Conservation (phyloP, 1,140 invertebrate genomes). For the Myzus persicae region DNA sequence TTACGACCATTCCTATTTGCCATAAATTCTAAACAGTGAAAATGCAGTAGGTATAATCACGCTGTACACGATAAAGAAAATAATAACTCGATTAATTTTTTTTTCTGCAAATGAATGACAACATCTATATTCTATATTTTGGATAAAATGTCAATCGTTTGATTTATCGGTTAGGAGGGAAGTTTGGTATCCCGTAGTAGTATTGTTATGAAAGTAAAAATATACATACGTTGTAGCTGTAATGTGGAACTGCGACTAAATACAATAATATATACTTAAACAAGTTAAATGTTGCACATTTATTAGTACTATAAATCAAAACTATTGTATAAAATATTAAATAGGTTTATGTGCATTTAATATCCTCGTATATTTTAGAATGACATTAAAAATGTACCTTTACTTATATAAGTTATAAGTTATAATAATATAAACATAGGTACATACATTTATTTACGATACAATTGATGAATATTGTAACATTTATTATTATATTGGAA, state of each 20-base stretch:
- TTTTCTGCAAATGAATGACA: neutral
- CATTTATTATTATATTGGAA: neutral
- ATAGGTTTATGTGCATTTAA: neutral
- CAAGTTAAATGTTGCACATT: neutral
- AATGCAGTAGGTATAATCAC: neutral
- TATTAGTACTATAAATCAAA: neutral
- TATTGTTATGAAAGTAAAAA: neutral
- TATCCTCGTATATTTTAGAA: neutral
- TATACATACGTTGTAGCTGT: neutral
- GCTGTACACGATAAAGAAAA: slow-evolving; percentile 23
- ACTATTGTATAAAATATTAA: neutral
- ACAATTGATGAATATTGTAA: neutral
- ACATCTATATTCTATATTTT: no score
- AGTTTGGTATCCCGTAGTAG: no score
- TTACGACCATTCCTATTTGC: slow-evolving; percentile 29
- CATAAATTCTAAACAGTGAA: slow-evolving; percentile 1
- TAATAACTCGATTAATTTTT: slow-evolving; percentile 39
- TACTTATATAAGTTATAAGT: neutral
- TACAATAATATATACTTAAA: neutral
- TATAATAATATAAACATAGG: neutral
- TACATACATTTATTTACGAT: neutral
- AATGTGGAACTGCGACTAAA: neutral
- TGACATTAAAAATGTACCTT: neutral
- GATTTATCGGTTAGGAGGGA: slow-evolving; percentile 12
- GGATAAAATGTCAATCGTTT: slow-evolving; percentile 29